Base-by-base conservation (phyloP, 2,888 invertebrate genomes). In the Apocheima hispidaria region DNA sequence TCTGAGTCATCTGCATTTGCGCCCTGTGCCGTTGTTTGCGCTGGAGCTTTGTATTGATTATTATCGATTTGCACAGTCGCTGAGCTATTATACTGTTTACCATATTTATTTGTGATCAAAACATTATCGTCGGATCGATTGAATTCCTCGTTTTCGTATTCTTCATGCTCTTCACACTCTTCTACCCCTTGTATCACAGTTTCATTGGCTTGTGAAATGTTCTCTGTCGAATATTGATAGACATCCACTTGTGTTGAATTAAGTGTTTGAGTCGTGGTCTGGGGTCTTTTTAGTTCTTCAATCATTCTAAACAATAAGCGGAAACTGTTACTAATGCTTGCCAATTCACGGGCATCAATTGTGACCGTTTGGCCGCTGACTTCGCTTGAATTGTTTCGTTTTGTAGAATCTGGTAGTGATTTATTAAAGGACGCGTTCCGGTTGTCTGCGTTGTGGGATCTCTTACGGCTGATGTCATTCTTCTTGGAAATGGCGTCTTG, bases 91-190 rank as follows among this genome's bases (percentile, higher is more conserved):
- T 58, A 54, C 53, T 63, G 64, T 26, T 70, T 78, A n/a, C 66
- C 71, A 28, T 79, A 81, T 66, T 81, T 84, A 51, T 85, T 85
- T 0, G 77, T 81, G 14, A 84, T 83, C 0, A 85, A 69, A 21
- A 84, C 78, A 56, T 80, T 81, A 43, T 84, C 84, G 20, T 78
- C 81, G 2, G 82, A 81, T n/a, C 80, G 70, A 54, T 81, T 75
- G 5, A 78, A 79, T 44, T 81, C 82, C 28, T 68, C 61, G 16
- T 56, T 65, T 5, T 62, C 66, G 6, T 59, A 58, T 38, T 50
- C 65, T n/a, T 65, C 63, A 36, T 50, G 61, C 12, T 61, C 44
- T 33, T 50, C 63, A 20, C 35, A 46, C 10, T 53, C 63, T 33
- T 61, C 63, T 18, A 26, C 44, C 4, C 60, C 61, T 14, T 66